Base-by-base conservation (phyloP, 2,888 invertebrate genomes). In the Nasonia oneida region DNA sequence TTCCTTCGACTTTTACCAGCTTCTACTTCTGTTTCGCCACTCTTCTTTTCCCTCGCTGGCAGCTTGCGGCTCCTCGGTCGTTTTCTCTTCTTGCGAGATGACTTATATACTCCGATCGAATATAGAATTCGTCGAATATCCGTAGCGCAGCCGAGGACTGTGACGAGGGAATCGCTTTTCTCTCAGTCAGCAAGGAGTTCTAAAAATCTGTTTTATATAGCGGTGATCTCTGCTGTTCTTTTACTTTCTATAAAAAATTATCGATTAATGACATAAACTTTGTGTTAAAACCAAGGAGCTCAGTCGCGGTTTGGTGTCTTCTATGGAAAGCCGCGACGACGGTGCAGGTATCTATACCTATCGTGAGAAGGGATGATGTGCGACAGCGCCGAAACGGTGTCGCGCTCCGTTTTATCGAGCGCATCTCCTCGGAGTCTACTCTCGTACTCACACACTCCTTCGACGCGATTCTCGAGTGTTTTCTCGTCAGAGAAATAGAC, bases 391-490 rank as follows among this genome's bases (percentile, higher is more conserved):
- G 89, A 89, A 90, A 89, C 78, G 83, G 84, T 64, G 88, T 85
- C 85, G 79, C 80, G 87, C 89, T 89, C 88, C 89, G 89, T 87
- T 90, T 91, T 92, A 91, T 92, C 90, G 92, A 92, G 90, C 91
- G 91, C 89, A 87, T 57, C 18, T 14, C 18, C 23, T 39, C 39
- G 42, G 71, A 67, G 57, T 53, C 10, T 3, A 29, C 67, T 67
- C 67, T 67, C 23, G 3, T 23, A 29, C 67, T 33, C 67, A 4
- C 12, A 29, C 67, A 12, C 67, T n/a, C 64, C 4, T 33, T 33
- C 67, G 29, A 8, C 23, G 57, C 8, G 6, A 15, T 61, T 33
- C 67, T 15, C 8, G 10, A 12, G 29, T 67, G 12, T 23, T 33
- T 67, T 67, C 8, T 33, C 3, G 2, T 3, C 10, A n/a, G 53